Evolutionary conservation across 2,797 vertebrate species (phyloP).

Genomic region (Simalia tracyae): DNA sequence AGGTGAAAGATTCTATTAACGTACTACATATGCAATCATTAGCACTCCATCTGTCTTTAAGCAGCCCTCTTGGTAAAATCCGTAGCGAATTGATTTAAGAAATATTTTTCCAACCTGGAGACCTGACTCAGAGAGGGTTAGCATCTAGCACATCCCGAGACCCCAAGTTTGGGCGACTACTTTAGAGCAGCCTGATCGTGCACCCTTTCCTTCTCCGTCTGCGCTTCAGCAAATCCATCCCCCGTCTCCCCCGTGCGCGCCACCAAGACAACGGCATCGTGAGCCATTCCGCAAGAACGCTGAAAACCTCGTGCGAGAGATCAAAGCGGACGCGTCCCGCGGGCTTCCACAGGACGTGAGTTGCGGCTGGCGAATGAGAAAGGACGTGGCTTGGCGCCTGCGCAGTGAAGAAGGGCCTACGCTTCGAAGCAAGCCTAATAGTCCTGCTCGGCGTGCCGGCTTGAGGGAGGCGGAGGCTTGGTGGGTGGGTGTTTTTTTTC

Average conservation of each 20-base stretch:
- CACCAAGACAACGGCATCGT: not conserved
- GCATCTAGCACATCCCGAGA: not conserved
- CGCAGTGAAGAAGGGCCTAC: conserved; percentile 5
- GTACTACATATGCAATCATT: not conserved
- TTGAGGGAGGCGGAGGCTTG: not conserved
- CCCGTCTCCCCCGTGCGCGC: too few species aligned
- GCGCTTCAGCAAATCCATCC: too few species aligned
- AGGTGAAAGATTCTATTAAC: not conserved
- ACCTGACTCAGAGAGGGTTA: not conserved
- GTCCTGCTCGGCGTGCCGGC: not conserved
- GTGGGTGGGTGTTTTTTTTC: not conserved
- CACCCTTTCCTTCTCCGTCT: too few species aligned
- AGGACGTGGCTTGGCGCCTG: not conserved
- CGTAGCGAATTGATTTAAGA: not conserved
- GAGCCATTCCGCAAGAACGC: not conserved
- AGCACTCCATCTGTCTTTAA: not conserved
- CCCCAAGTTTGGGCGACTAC: not conserved
- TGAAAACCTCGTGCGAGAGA: fast-evolving
- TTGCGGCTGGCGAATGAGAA: too few species aligned
- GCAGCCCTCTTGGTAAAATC: not conserved
- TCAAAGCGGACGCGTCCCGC: not conserved
- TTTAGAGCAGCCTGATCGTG: not conserved
- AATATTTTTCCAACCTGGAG: too few species aligned
- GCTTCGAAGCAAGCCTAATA: not conserved
- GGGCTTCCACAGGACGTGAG: not conserved